Conservation (phyloP, 2,797 vertebrate genomes). For the Muscicapa striata region DNA sequence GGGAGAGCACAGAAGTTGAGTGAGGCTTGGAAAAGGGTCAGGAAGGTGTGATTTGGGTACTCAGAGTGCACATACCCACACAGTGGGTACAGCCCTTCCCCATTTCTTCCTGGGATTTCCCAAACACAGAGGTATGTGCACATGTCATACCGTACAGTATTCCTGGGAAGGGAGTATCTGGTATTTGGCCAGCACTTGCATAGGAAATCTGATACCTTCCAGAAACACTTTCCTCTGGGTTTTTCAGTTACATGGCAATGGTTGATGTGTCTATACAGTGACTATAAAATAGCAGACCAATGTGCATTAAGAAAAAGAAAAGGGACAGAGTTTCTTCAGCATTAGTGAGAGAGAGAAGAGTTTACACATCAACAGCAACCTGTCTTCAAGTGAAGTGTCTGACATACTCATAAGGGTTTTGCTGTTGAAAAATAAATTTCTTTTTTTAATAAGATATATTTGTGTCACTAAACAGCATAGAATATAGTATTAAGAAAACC, state of each 20-base stretch:
- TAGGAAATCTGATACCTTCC: not conserved
- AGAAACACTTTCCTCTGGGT: not conserved
- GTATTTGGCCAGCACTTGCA: not conserved
- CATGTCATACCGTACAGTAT: rapidly evolving
- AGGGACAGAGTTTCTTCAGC: not conserved
- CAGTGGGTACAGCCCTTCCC: not conserved
- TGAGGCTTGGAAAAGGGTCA: not conserved
- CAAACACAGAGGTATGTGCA: not conserved
- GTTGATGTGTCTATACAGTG: not conserved
- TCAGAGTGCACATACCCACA: not conserved
- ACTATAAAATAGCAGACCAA: not conserved
- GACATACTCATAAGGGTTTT: not conserved
- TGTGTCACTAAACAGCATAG: not conserved
- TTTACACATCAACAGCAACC: not conserved
- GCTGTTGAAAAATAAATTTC: not conserved
- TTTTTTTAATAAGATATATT: not conserved
- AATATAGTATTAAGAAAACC: not conserved
- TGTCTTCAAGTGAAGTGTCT: not conserved
- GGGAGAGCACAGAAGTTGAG: not conserved
- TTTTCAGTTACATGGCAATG: not conserved
- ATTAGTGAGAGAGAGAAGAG: not conserved
- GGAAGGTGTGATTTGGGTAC: not conserved
- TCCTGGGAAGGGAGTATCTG: not conserved
- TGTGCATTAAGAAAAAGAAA: not conserved
- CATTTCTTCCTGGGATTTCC: not conserved